Conservation (phyloP, 1,140 invertebrate species). For the Wiebesia pumilae region DNA sequence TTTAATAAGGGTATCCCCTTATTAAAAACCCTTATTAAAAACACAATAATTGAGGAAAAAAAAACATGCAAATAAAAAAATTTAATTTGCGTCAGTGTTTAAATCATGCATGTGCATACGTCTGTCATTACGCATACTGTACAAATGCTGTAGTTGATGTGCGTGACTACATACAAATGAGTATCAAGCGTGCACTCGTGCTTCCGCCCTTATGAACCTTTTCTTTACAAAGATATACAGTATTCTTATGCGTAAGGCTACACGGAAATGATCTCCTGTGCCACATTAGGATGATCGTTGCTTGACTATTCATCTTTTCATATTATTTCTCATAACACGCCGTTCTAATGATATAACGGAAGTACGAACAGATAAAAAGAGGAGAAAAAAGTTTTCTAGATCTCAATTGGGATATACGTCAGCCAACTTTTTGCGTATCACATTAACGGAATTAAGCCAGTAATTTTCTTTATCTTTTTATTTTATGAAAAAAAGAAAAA, state of each 20-base stretch:
- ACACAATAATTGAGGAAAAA: neutral
- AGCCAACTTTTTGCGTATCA: neutral
- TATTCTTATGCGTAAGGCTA: neutral
- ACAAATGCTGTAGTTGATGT: neutral
- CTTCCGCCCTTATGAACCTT: neutral
- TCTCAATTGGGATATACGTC: slow-evolving; percentile 50
- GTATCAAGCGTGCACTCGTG: neutral
- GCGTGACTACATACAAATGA: neutral
- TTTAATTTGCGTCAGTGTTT: neutral
- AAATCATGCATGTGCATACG: neutral
- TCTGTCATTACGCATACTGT: neutral
- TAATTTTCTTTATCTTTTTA: neutral
- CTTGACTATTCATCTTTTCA: neutral
- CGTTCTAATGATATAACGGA: neutral
- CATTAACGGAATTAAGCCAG: neutral
- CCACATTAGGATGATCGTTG: neutral
- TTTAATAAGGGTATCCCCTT: no score
- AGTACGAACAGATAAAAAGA: neutral
- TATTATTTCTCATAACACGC: neutral
- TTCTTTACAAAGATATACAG: neutral
- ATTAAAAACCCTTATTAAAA: slow-evolving; percentile 21
- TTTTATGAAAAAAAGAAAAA: neutral
- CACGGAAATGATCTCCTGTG: slow-evolving; percentile 5
- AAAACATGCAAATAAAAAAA: neutral
- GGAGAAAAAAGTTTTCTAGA: slow-evolving; percentile 19